These are phyloP conservation scores for Zaprionus africanus DNA, from an alignment of 1,140 invertebrate species.

Conservation along the genomic window DNA sequence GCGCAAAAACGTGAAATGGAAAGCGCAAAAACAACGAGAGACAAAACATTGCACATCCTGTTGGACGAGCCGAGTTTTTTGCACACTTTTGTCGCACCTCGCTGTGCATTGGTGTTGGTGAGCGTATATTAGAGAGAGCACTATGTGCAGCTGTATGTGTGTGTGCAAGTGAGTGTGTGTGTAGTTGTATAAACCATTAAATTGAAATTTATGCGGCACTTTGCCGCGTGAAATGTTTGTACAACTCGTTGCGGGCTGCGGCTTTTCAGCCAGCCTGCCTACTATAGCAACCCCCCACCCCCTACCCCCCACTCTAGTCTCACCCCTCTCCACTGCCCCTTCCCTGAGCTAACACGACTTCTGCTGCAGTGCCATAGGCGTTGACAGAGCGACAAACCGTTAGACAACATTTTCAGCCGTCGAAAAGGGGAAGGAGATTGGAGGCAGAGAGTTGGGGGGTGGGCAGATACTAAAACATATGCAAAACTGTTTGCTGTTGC, in stretches of 20 bases:
- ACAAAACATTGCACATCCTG: conserved; percentile 62
- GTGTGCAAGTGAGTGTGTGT: conserved; percentile 61
- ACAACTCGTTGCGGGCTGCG: conserved; percentile 80
- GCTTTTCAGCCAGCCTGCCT: conserved; percentile 52
- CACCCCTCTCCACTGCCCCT: background rate
- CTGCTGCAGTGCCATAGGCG: conserved; percentile 56
- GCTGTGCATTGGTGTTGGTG: conserved; percentile 14
- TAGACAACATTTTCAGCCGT: conserved; percentile 61
- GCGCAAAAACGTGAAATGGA: conserved; percentile 56
- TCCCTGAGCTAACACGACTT: conserved; percentile 1
- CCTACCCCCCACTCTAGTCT: background rate
- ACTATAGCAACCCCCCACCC: background rate
- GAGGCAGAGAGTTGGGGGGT: background rate
- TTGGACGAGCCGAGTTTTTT: conserved; percentile 40
- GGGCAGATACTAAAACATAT: conserved; percentile 66
- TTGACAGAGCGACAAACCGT: conserved; percentile 80
- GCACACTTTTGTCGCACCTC: conserved; percentile 47
- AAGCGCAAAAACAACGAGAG: conserved; percentile 50
- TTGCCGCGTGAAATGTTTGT: conserved; percentile 82
- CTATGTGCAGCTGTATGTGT: conserved; percentile 6
- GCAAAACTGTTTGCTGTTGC: conserved; percentile 76
- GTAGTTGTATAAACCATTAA: conserved; percentile 67
- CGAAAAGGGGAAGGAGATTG: background rate
- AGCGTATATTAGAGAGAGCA: conserved; percentile 18
- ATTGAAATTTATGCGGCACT: conserved; percentile 83